Percentiles rank a stretch among this genome's conserved stretches.
These are phyloP conservation scores for Priocnemis perturbator DNA, from an alignment of 2,888 invertebrate genomes.

Conservation along the genomic window DNA sequence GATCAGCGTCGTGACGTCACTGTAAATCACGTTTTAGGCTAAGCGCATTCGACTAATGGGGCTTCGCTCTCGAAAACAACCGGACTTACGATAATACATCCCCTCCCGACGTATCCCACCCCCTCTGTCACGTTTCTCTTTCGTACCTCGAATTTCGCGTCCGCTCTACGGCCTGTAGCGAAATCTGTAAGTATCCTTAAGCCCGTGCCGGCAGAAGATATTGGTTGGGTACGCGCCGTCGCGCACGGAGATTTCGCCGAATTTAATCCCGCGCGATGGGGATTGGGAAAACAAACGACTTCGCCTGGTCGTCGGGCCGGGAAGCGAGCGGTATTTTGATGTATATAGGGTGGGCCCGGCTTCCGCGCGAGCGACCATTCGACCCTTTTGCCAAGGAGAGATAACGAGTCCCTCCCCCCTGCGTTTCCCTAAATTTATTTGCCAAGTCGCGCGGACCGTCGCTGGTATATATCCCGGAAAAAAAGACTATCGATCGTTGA, in stretches of 20 bases:
- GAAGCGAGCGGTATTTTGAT: not conserved
- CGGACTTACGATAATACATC: slow-evolving; percentile 14
- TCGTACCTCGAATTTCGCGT: not conserved
- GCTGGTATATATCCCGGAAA: not conserved
- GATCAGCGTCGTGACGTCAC: slow-evolving; percentile 4
- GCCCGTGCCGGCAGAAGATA: slow-evolving; percentile 13
- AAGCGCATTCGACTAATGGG: not conserved
- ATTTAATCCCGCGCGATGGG: slow-evolving; percentile 13
- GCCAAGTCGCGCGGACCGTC: slow-evolving; percentile 3
- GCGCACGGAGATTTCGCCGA: slow-evolving; percentile 6
- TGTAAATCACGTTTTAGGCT: slow-evolving; percentile 10
- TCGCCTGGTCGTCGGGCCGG: not conserved
- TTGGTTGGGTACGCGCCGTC: slow-evolving; percentile 1
- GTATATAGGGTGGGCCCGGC: not conserved
- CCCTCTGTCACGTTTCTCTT: not conserved
- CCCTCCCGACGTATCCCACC: not conserved
- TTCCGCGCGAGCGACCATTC: slow-evolving; percentile 6
- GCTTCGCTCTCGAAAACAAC: slow-evolving; percentile 10
- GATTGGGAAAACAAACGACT: slow-evolving; percentile 16
- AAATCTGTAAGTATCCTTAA: slow-evolving; percentile 13
- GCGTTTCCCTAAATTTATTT: slow-evolving; percentile 2
- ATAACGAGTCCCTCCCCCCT: not conserved
- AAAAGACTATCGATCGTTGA: no score
- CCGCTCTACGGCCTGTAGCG: not conserved
- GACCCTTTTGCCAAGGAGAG: slow-evolving; percentile 3